Percentiles rank a stretch among this genome's conserved stretches.
Conservation (phyloP, 1,140 invertebrate species). For the Drosophila eugracilis region DNA sequence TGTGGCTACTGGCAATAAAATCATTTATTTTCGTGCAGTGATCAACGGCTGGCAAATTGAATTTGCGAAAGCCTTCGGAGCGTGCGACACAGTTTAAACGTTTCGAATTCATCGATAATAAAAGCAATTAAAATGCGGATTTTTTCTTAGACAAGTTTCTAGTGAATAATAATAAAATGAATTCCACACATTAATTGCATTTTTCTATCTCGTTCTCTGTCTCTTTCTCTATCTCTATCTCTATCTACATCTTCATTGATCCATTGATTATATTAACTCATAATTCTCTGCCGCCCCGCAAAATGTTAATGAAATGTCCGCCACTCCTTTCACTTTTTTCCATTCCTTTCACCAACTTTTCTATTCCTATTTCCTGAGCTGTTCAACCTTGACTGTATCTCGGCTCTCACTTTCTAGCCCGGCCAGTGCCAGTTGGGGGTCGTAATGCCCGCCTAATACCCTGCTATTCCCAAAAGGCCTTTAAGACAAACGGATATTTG, state of each 20-base stretch:
- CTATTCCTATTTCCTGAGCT: conserved; percentile 39
- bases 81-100: conserved; percentile 1
- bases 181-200: background rate
- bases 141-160: background rate
- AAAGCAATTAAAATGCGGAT: background rate
- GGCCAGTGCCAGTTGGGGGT: conserved; percentile 11
- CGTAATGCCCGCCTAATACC: conserved; percentile 43
- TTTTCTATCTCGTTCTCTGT: too few species aligned
- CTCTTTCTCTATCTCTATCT: too few species aligned
- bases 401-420: conserved; percentile 22
- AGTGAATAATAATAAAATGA: background rate
- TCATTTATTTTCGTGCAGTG: conserved; percentile 15
- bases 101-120: background rate
- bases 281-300: conserved; percentile 17
- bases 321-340: conserved; percentile 41
- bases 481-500: conserved; percentile 12
- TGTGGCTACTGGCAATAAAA: conserved; percentile 9
- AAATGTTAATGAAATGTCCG: conserved; percentile 41
- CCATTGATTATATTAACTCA: conserved; percentile 39
- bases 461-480: conserved; percentile 23
- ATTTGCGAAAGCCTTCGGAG: background rate
- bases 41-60: conserved; percentile 10
- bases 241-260: conserved; percentile 17
- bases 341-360: conserved; percentile 37
- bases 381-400: conserved; percentile 38